These are phyloP conservation scores for Hyperoplus immaculatus DNA, from an alignment of 2,797 vertebrate genomes.

Conservation along the genomic window DNA sequence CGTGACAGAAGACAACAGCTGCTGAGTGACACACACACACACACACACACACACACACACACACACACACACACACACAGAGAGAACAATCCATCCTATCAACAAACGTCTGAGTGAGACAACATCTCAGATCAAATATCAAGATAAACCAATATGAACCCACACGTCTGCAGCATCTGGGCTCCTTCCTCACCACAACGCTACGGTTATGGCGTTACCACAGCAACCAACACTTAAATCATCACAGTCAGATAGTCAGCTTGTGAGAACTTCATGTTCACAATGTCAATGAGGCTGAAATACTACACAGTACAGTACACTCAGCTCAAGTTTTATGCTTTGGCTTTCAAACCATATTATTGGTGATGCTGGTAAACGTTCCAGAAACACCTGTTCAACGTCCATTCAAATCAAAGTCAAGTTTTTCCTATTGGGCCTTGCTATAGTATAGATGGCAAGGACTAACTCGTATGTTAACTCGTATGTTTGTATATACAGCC, in stretches of 20 bases:
- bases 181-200: constrained; percentile 23
- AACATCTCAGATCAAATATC: constrained; percentile 29
- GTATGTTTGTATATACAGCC: no score
- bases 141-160: constrained; percentile 40
- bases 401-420: no score
- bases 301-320: no score
- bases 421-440: no score
- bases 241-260: constrained; percentile 4
- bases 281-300: not conserved
- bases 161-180: constrained; percentile 39
- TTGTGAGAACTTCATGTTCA: not conserved
- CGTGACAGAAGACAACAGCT: constrained; percentile 60
- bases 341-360: not conserved
- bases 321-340: not conserved
- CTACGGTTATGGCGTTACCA: not conserved
- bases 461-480: no score
- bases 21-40: constrained; percentile 27
- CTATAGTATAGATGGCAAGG: no score
- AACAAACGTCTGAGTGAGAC: constrained; percentile 39
- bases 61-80: constrained; percentile 18
- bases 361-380: not conserved
- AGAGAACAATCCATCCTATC: constrained; percentile 48
- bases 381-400: no score
- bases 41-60: constrained; percentile 21
- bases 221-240: constrained; percentile 13